phyloP scores from a whole-genome alignment of 2,797 vertebrate genomes.

The Acanthornis magna region DNA sequence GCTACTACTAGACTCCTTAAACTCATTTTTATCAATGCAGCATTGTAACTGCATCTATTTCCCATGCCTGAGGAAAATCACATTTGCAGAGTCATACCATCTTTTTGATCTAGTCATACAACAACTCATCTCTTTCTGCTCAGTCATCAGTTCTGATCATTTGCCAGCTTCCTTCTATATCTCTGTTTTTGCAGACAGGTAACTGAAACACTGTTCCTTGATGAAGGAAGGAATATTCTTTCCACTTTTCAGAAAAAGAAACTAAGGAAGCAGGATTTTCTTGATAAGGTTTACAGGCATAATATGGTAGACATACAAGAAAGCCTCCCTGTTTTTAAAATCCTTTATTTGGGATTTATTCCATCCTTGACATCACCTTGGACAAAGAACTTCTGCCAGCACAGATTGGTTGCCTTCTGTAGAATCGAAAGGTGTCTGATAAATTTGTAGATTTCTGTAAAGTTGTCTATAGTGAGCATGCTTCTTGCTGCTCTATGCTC shows the following conservation, averaged over 20 bases:
- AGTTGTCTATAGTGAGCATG: neutral
- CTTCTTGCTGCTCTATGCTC: neutral
- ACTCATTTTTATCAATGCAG: neutral
- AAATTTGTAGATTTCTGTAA: neutral
- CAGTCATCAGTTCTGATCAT: neutral
- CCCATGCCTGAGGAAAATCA: neutral
- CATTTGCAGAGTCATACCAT: neutral
- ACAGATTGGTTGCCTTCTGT: neutral
- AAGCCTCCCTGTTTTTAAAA: fast-evolving
- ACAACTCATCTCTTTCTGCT: neutral
- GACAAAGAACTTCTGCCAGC: neutral
- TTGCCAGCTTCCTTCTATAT: neutral
- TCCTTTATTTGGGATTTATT: neutral
- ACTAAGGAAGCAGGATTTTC: neutral
- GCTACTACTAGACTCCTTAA: neutral
- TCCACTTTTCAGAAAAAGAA: neutral
- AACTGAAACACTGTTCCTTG: neutral
- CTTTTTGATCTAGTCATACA: neutral
- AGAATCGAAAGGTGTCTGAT: neutral
- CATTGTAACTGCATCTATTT: neutral
- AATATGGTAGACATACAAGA: neutral
- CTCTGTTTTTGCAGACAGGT: neutral
- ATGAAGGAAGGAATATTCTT: neutral
- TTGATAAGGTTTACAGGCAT: neutral
- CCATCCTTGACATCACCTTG: neutral